Evolutionary conservation across 1,140 invertebrate species (phyloP), one percentile per base, ranked within the genome.

Genomic region (Bombus ignitus): DNA sequence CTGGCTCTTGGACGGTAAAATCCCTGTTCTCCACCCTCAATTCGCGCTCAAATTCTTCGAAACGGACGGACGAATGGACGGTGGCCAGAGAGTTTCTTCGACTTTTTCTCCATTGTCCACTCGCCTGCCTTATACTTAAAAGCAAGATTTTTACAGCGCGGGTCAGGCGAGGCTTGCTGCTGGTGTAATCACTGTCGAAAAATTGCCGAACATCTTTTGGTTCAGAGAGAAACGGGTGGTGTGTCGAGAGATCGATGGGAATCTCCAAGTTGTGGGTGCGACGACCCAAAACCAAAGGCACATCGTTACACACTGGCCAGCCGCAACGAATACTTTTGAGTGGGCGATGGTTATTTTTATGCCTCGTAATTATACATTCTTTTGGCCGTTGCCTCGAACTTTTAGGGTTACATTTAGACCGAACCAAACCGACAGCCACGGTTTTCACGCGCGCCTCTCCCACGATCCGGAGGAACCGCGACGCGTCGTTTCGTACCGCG

Each of bases 281-380:
- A 91, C 86, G 88, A 91, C 86, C 90, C 70, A 44, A 68, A 81
- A 73, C 37, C 18, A 84, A 57, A 53, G 76, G 89, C 87, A 82
- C 86, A 57, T 73, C 3, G 66, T 81, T 71, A 42, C 76, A 77
- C 75, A 80, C 82, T 57, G 76, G 68, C 47, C 74, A 70, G 66
- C 71, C 77, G 42, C 76, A 73, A 32, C 35, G 47, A 89, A 68
- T 83, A 84, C 79, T 84, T 77, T 74, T 65, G 88, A 91, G 91
- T 92, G 90, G 92, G 89, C 87, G 92, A 93, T 94, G 92, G 93
- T 95, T 94, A 94, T 92, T 95, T 95, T 95, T 95, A 95, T 95
- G 94, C 92, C 88, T 92, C 94, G 92, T 95, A 94, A 95, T 95
- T 94, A 95, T 94, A 94, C 93, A 95, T 94, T 94, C 91, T 87